Evolutionary conservation across 2,888 invertebrate species (phyloP).

Genomic region (Drosophila seclusa): DNA sequence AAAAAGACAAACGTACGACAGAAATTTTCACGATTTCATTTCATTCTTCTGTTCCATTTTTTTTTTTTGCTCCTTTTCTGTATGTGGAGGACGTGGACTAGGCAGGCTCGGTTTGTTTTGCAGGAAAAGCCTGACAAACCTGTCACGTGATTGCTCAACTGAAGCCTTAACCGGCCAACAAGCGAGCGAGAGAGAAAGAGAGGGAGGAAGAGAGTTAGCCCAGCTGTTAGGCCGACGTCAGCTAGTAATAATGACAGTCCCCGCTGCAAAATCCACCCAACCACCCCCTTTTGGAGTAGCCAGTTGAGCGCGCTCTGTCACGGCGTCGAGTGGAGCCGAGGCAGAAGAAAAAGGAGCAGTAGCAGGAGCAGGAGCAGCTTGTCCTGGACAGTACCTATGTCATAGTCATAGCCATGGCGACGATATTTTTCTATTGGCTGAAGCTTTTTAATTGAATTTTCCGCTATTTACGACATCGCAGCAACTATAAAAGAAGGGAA

Average conservation of each 20-base stretch:
- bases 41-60: constrained; percentile 5
- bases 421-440: constrained; percentile 81
- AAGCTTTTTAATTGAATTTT: constrained; percentile 79
- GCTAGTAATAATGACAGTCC: constrained; percentile 60
- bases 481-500: constrained; percentile 34
- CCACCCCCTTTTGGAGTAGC: constrained; percentile 8
- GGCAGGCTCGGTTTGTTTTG: constrained; percentile 73
- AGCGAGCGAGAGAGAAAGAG: background rate
- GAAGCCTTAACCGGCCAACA: constrained; percentile 36
- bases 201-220: constrained; percentile 10
- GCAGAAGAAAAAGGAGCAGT: constrained; percentile 4
- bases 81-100: constrained; percentile 26
- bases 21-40: constrained; percentile 49
- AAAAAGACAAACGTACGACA: constrained; percentile 43
- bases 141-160: constrained; percentile 79
- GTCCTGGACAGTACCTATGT: constrained; percentile 64
- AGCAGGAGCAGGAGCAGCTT: constrained; percentile 1
- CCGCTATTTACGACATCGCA: constrained; percentile 72
- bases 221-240: constrained; percentile 52
- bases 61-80: background rate
- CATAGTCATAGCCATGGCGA: constrained; percentile 78
- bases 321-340: constrained; percentile 19
- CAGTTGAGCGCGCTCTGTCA: constrained; percentile 49
- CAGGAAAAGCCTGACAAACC: constrained; percentile 72
- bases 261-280: background rate